These are phyloP conservation scores for Leptinotarsa rubiginosa DNA, from an alignment of 2,888 invertebrate genomes.

Conservation along the genomic window DNA sequence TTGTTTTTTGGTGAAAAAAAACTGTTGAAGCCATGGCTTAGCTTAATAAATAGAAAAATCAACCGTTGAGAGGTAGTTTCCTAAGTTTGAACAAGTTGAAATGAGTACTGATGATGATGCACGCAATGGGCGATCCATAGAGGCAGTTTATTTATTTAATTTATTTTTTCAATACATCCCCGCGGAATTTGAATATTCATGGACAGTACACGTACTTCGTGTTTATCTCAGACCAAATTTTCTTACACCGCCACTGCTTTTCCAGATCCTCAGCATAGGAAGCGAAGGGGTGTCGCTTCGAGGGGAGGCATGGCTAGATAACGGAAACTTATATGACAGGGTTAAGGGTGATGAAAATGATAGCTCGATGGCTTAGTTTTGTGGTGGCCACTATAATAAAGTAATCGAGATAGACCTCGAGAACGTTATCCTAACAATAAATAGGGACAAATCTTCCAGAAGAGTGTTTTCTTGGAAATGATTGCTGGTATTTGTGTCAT, in stretches of 20 bases:
- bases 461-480: not conserved
- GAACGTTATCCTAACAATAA: slow-evolving; percentile 50
- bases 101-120: no score
- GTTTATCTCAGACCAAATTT: no score
- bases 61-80: no score
- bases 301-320: slow-evolving; percentile 58
- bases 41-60: no score
- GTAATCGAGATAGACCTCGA: slow-evolving; percentile 60
- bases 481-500: not conserved
- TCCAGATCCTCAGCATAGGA: slow-evolving; percentile 36
- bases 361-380: slow-evolving; percentile 63
- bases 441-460: slow-evolving; percentile 34
- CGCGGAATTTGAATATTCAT: no score
- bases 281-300: slow-evolving; percentile 38
- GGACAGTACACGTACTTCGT: no score
- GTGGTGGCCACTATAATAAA: slow-evolving; percentile 62
- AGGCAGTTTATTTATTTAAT: no score
- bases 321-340: slow-evolving; percentile 68
- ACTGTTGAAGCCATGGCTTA: no score
- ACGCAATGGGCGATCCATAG: no score
- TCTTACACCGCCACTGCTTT: slow-evolving; percentile 27
- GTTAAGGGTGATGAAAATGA: slow-evolving; percentile 68
- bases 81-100: no score
- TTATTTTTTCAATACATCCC: no score
- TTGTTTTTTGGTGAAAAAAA: no score